Evolutionary conservation across 2,113 vertebrate species (phyloP).

Genomic region (Rhagologus leucostigma): DNA sequence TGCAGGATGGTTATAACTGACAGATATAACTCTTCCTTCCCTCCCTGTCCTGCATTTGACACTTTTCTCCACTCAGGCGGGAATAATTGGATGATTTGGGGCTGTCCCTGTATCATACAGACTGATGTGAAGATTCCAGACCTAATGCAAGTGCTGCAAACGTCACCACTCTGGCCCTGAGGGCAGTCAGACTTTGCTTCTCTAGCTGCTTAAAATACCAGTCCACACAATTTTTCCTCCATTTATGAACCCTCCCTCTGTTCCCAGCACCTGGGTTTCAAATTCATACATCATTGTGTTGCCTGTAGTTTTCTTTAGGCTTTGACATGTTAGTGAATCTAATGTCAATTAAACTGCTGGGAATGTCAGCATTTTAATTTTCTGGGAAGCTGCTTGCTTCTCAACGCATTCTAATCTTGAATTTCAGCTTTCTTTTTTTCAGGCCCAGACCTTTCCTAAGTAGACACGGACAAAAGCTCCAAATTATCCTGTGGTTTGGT

Average conservation of each 20-base stretch:
- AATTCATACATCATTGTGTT: background rate
- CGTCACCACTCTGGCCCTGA: background rate
- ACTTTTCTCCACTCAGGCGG: background rate
- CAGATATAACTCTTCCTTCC: background rate
- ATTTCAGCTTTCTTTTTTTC: background rate
- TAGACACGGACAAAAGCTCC: background rate
- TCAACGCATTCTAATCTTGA: background rate
- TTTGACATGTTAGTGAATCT: background rate
- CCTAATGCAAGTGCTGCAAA: background rate
- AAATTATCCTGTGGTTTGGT: slow-evolving; percentile 12
- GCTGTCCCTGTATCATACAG: background rate
- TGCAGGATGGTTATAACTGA: too few relatives aligned
- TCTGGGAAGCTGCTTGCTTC: background rate
- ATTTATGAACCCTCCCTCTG: background rate
- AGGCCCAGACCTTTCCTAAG: background rate
- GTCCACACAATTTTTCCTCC: background rate
- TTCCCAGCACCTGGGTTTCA: background rate
- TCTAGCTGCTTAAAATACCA: background rate
- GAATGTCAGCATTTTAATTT: background rate
- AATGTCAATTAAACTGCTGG: background rate
- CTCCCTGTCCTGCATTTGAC: background rate
- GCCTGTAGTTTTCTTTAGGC: background rate
- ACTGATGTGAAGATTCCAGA: background rate
- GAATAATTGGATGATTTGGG: background rate
- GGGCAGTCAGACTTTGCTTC: background rate